Evolutionary conservation across 2,888 invertebrate species (phyloP).

Genomic region (Pseudoips prasinana): DNA sequence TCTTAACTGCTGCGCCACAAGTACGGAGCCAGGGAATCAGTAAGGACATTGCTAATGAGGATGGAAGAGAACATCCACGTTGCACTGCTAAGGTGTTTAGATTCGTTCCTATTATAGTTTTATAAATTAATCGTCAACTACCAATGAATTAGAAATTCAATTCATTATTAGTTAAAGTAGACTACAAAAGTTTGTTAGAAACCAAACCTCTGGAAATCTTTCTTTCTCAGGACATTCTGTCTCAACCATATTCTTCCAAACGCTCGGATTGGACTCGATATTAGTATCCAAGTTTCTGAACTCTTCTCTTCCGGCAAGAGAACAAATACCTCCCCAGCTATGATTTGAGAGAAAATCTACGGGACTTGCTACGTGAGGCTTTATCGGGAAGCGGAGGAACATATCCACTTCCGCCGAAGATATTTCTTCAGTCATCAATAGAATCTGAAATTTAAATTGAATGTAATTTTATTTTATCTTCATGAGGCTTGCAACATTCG

Average conservation of each 20-base stretch:
- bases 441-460: constrained; percentile 86
- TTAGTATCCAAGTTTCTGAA: constrained; percentile 96
- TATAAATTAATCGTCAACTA: too few species aligned
- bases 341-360: constrained; percentile 96
- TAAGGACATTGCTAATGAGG: too few species aligned
- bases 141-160: too few species aligned
- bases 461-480: too few species aligned
- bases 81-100: too few species aligned
- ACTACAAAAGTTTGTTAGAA: too few species aligned
- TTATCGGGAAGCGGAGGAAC: constrained; percentile 94
- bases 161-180: too few species aligned
- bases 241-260: constrained; percentile 98
- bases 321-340: constrained; percentile 98
- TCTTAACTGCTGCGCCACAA: too few species aligned
- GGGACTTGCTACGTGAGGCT: constrained; percentile 95
- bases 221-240: constrained; percentile 97
- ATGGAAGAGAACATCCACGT: too few species aligned
- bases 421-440: constrained; percentile 93
- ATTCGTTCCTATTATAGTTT: too few species aligned
- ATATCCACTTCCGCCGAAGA: constrained; percentile 94
- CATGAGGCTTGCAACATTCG: too few species aligned
- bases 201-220: constrained; percentile 91
- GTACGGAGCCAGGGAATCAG: too few species aligned
- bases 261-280: constrained; percentile 97
- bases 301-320: constrained; percentile 94